Base-by-base conservation (phyloP, 2,888 invertebrate genomes). In the Drosophila cognata region DNA sequence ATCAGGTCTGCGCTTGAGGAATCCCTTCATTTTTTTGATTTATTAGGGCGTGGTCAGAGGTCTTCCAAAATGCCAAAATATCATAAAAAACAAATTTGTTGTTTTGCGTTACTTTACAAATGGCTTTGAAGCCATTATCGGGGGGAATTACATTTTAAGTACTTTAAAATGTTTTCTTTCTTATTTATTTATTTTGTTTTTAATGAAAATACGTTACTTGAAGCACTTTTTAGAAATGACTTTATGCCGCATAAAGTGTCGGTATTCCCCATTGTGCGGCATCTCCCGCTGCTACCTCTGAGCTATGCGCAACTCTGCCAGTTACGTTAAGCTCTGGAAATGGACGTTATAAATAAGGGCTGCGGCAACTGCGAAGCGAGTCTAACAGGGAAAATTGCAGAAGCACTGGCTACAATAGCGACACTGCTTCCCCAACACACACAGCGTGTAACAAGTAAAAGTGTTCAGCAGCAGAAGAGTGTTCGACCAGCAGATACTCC, bases 261-360 rank as follows among this genome's bases (percentile, higher is more conserved):
- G 3, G 16, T 52, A 31, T 52, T 25, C 52, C 50, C 43, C 57
- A 36, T 36, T 46, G 57, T 64, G 29, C 28, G 21, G 41, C 35
- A 25, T 28, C 57, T 57, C 57, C 57, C 52, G 57, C 58, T 52
- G 68, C 53, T 35, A 41, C 31, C 41, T 57, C 75, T 82, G 73
- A 81, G 62, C 79, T 81, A 81, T 82, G 80, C 74, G 79, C 64
- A 69, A 66, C 61, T 60, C 38, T 67, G 78, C 62, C 80, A 69
- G 68, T 83, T 79, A 77, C 77, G 81, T 74, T 80, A 81, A 81
- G 81, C 81, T 81, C 83, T 82, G 83, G 69, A 81, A 81, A 81
- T 81, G 83, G 80, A 80, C 81, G 83, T 77, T 69, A 83, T 81
- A 82, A 81, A 81, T 81, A 82, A 81, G 53, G 61, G 69, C 59